These are phyloP conservation scores for Drosophila algonquin DNA, from an alignment of 2,888 invertebrate species.

Conservation along the genomic window DNA sequence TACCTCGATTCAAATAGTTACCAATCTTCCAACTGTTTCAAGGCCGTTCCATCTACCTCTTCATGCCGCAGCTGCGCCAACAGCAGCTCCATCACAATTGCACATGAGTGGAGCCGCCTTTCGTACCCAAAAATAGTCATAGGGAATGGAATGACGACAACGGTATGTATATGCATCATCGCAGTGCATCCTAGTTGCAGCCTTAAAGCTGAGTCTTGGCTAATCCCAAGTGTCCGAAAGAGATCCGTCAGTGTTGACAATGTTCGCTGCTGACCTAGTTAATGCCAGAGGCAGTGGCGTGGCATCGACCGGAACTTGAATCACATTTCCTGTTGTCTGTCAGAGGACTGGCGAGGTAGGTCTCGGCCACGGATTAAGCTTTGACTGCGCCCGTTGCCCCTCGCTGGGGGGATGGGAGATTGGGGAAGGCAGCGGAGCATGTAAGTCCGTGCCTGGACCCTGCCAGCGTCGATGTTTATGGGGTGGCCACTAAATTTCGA, in stretches of 20 bases:
- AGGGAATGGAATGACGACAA: too few relatives aligned
- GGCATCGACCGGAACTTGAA: constrained; percentile 35
- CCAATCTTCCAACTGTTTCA: too few relatives aligned
- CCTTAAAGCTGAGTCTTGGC: neutral
- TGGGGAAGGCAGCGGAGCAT: neutral
- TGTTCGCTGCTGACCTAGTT: constrained; percentile 55
- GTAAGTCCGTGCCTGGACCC: neutral
- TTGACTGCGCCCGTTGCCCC: neutral
- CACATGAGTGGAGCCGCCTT: too few relatives aligned
- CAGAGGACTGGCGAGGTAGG: neutral
- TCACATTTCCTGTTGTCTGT: constrained; percentile 23
- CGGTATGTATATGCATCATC: too few relatives aligned
- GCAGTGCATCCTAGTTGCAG: neutral
- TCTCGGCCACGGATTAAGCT: neutral
- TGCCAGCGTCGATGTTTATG: constrained; percentile 59
- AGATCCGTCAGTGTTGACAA: constrained; percentile 51
- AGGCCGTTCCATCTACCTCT: too few relatives aligned
- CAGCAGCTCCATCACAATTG: too few relatives aligned
- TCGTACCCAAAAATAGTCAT: too few relatives aligned
- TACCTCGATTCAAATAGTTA: too few relatives aligned
- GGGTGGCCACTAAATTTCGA: constrained; percentile 67
- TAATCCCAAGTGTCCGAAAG: neutral
- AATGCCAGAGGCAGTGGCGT: constrained; percentile 26
- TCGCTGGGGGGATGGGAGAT: too few relatives aligned
- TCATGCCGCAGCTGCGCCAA: too few relatives aligned